Evolutionary conservation across 1,140 invertebrate genomes (phyloP), one percentile per base, ranked within the genome.

Genomic region (Leptinotarsa lineolata): DNA sequence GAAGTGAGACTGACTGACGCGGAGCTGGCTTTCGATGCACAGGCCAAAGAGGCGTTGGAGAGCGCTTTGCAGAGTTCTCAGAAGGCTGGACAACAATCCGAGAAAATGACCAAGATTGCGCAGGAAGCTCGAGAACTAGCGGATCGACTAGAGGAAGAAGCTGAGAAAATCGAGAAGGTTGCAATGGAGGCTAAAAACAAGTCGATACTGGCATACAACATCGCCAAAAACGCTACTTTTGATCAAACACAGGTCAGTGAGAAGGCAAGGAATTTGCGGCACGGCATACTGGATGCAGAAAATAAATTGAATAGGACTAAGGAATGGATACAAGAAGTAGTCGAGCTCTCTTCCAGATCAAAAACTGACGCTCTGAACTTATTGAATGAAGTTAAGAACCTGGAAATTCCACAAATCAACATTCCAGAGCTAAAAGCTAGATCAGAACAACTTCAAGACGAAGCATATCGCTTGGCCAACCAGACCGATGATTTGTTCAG

Each of bases 81-180:
- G 58, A 90, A 94, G 84, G 95, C 95, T 83, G 96, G 96, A 12
- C 92, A 95, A 76, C 94, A 97, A 81, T 97, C 94, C 20, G 89
- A 93, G 22, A 91, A 94, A 79, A 97, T 98, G 93, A 96, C 95
- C 2, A 88, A 91, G 20, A 94, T 97, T 60, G 95, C 96, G 0
- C 89, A 94, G 70, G 92, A 96, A 83, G 95, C 96, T 4, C 88
- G 95, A 21, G 83, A 89, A 15, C 79, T 94, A 2, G 94, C 95
- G 1, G 93, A 96, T 76, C 87, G 90, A 85, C 89, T 92, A 73
- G 91, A 90, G 80, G 89, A 92, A 5, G 91, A 95, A 79, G 95
- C 95, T 0, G 89, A 91, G 48, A 90, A 91, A 74, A 94, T 97
- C 74, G 89, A 91, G 75, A 87, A 88, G 44, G 88, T 92, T 61